These are phyloP conservation scores for Tragelaphus eurycerus DNA, from an alignment of 2,797 vertebrate species.

Conservation along the genomic window DNA sequence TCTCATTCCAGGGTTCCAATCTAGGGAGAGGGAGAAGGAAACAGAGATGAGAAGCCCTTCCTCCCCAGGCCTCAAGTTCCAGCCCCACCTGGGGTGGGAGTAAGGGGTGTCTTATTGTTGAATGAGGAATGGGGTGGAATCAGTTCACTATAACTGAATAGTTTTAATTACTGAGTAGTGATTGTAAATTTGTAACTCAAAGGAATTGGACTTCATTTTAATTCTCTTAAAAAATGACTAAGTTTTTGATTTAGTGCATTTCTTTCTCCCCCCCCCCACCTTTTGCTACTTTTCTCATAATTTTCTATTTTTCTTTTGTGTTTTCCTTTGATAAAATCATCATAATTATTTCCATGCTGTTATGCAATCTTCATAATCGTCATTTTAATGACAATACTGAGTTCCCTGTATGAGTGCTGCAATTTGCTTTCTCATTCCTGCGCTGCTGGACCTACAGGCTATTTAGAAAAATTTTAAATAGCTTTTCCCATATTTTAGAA, in stretches of 20 bases:
- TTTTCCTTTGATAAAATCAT: not conserved
- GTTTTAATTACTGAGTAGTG: not conserved
- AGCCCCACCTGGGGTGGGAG: not conserved
- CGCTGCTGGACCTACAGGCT: not conserved
- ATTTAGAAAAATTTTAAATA: not conserved
- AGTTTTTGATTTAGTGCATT: slow-evolving; percentile 11
- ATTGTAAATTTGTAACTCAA: not conserved
- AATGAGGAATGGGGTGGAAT: not conserved
- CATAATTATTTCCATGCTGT: not conserved
- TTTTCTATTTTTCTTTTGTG: not conserved
- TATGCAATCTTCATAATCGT: not conserved
- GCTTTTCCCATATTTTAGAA: not conserved
- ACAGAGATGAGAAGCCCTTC: not conserved
- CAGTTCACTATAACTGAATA: not conserved
- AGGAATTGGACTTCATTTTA: not conserved
- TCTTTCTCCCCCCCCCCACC: not conserved
- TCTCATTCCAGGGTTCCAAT: not conserved
- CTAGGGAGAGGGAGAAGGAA: not conserved
- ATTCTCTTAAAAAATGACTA: not conserved
- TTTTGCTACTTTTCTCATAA: not conserved
- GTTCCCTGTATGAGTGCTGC: not conserved
- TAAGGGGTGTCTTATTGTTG: not conserved
- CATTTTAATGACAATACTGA: slow-evolving; percentile 33
- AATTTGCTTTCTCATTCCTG: slow-evolving; percentile 12
- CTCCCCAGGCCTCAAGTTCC: not conserved